Base-by-base conservation (phyloP, 2,797 vertebrate genomes). In the Glyptemys insculpta region DNA sequence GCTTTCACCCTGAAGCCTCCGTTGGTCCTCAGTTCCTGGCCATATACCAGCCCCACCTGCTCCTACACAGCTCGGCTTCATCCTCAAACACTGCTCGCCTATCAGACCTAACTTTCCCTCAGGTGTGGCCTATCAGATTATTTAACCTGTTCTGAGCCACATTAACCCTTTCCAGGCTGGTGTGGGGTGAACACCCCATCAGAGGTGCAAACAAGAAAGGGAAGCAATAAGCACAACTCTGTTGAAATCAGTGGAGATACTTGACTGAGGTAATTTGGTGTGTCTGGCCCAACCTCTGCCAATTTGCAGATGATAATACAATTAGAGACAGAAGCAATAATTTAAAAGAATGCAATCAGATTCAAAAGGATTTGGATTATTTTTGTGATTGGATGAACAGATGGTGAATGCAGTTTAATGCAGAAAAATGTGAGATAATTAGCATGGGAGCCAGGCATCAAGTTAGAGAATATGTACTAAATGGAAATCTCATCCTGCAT, bases 331-430 rank as follows among this genome's bases (percentile, higher is more conserved):
- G 92, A 95, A 92, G 53, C 90, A 95, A 86, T 92, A 94, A 96
- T 97, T 96, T 12, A 96, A 50, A 91, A 93, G 89, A 94, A 88
- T 88, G 90, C 79, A 96, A 79, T 95, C 0, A 3, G 65, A 91
- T 96, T 96, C 90, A 95, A 93, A 97, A 97, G 92, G 68, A 84
- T 97, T 97, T 92, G 87, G 93, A 90, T 96, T 96, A 85, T 93
- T 93, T 94, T 92, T 94, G 94, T 88, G 94, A 92, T 89, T 97
- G 91, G 89, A 94, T 96, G 89, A 97, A 94, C 96, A 97, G 97
- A 97, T 97, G 96, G 97, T 86, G 96, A 96, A 97, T 93, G 92
- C 94, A 96, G 90, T 88, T 94, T 94, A 97, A 96, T 83, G 82
- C 54, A 90, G 89, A 89, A 92, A 94, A 96, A 50, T 11, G 91